A percentile compares a stretch with the other conserved stretches of the same genome.
Evolutionary conservation across 1,140 invertebrate genomes (phyloP).

Genomic region (Drosophila sp.): DNA sequence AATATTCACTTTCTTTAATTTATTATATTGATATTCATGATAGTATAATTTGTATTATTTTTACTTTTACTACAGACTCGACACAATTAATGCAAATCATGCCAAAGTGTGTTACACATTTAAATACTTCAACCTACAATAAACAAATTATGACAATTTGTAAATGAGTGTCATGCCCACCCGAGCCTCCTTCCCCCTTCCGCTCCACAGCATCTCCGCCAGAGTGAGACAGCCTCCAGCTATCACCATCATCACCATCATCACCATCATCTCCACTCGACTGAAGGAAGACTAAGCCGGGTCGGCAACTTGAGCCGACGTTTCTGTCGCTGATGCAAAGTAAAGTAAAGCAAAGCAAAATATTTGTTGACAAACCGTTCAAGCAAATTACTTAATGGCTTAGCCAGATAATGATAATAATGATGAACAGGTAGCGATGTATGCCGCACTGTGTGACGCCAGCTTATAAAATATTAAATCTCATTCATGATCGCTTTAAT

Average conservation of each 20-base stretch:
- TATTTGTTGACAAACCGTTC: conserved; percentile 68
- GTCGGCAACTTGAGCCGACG: conserved; percentile 36
- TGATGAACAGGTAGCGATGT: conserved; percentile 30
- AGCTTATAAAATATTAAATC: background rate
- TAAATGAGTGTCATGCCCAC: conserved; percentile 44
- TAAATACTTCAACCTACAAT: conserved; percentile 70
- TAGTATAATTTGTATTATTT: conserved; percentile 45
- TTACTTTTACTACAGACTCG: conserved; percentile 54
- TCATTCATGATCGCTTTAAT: background rate
- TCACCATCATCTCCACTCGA: background rate
- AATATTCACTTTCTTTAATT: conserved; percentile 9
- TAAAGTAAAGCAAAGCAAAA: conserved; percentile 23
- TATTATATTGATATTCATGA: conserved; percentile 14
- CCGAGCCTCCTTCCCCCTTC: background rate
- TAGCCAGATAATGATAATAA: conserved; percentile 48
- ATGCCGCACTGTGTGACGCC: background rate
- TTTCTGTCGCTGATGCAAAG: conserved; percentile 12
- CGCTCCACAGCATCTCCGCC: background rate
- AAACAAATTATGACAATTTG: conserved; percentile 72
- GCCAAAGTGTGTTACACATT: conserved; percentile 64
- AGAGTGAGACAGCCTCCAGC: background rate
- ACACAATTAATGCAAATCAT: conserved; percentile 58
- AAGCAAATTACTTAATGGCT: conserved; percentile 66
- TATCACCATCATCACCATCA: no score
- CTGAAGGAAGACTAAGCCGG: conserved; percentile 27